Conservation (phyloP, 1,140 invertebrate genomes). For the Popillia japonica region DNA sequence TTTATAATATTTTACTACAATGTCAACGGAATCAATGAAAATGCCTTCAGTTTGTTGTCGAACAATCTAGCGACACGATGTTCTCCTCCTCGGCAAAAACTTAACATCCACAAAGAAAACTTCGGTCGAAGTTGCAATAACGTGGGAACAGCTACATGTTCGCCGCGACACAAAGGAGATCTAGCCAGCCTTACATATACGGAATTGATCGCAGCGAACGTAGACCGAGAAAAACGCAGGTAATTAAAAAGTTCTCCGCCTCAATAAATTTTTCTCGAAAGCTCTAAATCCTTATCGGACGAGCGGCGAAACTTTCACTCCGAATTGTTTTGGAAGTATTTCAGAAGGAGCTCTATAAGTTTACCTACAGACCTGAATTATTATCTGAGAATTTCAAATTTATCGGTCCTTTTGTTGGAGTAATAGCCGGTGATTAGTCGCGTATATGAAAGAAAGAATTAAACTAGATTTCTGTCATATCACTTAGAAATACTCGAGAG, state of each 20-base stretch:
- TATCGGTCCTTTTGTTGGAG: neutral
- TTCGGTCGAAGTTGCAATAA: constrained; percentile 5
- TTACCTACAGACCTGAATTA: constrained; percentile 4
- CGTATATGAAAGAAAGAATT: neutral
- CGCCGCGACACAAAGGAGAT: neutral
- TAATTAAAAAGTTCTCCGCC: constrained; percentile 24
- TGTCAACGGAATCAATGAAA: neutral
- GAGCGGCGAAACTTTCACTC: neutral
- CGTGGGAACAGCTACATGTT: neutral
- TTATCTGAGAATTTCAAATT: constrained; percentile 16
- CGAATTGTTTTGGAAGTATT: constrained; percentile 19
- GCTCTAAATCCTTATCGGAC: constrained; percentile 24
- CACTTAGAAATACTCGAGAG: neutral
- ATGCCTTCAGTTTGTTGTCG: constrained; percentile 8
- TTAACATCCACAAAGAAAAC: constrained; percentile 11
- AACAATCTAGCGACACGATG: neutral
- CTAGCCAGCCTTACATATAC: neutral
- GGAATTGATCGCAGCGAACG: constrained; percentile 9
- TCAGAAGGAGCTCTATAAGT: neutral
- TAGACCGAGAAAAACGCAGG: constrained; percentile 2
- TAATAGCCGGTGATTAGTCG: neutral
- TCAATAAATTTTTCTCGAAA: constrained; percentile 22
- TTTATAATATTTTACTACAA: neutral
- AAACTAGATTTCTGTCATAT: no score
- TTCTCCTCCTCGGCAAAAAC: neutral